These are phyloP conservation scores for Neoascia interrupta DNA, from an alignment of 2,888 invertebrate genomes.

Conservation along the genomic window DNA sequence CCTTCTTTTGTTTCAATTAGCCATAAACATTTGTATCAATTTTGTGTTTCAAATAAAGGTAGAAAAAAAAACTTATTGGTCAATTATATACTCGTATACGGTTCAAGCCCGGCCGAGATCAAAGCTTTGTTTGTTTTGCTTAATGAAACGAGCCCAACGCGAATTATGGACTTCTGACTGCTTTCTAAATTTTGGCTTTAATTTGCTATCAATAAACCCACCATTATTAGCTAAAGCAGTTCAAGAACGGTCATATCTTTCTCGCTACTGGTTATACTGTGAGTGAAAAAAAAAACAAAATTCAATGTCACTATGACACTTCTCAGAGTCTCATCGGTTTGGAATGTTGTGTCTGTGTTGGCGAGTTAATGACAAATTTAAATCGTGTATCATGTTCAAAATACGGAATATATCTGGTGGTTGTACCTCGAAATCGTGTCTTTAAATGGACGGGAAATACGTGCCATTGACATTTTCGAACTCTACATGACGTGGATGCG, in stretches of 20 bases:
- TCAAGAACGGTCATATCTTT: too few relatives aligned
- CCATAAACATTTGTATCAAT: too few relatives aligned
- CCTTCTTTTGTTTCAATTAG: too few relatives aligned
- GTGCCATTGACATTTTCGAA: constrained; percentile 61
- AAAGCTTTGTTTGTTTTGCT: constrained; percentile 14
- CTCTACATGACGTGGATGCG: constrained; percentile 33
- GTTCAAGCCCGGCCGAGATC: constrained; percentile 31
- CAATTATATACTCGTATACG: constrained; percentile 6
- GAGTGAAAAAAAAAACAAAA: neutral
- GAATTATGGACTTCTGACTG: neutral
- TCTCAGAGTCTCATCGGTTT: constrained; percentile 12
- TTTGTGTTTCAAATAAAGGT: too few relatives aligned
- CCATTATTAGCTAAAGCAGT: too few relatives aligned
- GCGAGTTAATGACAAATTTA: constrained; percentile 21
- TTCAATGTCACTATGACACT: constrained; percentile 8
- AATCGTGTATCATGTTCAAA: constrained; percentile 25
- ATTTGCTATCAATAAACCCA: too few relatives aligned
- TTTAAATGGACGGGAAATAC: constrained; percentile 46
- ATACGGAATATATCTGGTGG: constrained; percentile 13
- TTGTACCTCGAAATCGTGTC: constrained; percentile 22
- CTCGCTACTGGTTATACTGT: neutral
- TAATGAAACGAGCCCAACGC: neutral
- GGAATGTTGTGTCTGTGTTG: constrained; percentile 17
- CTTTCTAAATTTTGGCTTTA: constrained; percentile 12
- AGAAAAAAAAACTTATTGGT: constrained; percentile 23